Evolutionary conservation across 2,888 invertebrate genomes (phyloP).

Genomic region (Tachina lurida): DNA sequence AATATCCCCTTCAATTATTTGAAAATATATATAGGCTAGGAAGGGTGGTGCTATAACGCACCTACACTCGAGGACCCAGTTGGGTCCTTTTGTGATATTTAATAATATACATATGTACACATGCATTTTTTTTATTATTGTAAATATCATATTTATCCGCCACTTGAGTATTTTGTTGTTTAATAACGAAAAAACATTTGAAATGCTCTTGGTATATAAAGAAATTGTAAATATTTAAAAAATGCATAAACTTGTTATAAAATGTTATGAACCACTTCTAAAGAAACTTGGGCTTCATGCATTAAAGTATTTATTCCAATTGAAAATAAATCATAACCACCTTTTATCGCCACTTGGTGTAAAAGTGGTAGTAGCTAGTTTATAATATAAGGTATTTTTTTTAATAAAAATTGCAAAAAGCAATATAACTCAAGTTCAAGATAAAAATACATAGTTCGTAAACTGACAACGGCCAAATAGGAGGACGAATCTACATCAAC

Average conservation of each 20-base stretch:
- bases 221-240: conserved; percentile 13
- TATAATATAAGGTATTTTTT: neutral
- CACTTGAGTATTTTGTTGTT: neutral
- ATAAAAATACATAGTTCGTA: neutral
- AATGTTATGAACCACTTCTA: conserved; percentile 63
- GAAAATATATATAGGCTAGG: too few relatives aligned
- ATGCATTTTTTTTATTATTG: too few relatives aligned
- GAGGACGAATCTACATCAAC: neutral
- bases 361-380: neutral
- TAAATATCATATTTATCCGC: too few relatives aligned
- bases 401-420: conserved; percentile 1
- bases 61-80: too few relatives aligned
- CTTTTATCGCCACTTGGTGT: neutral
- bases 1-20: too few relatives aligned
- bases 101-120: too few relatives aligned
- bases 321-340: neutral
- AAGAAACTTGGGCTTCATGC: conserved; percentile 34
- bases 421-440: conserved; percentile 9
- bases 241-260: conserved; percentile 58
- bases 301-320: neutral
- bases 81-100: too few relatives aligned
- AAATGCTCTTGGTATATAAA: conserved; percentile 6
- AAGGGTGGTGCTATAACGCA: too few relatives aligned
- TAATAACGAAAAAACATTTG: conserved; percentile 11
- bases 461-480: too few relatives aligned